Evolutionary conservation across 2,113 vertebrate genomes (phyloP).

Genomic region (Caloenas nicobarica): DNA sequence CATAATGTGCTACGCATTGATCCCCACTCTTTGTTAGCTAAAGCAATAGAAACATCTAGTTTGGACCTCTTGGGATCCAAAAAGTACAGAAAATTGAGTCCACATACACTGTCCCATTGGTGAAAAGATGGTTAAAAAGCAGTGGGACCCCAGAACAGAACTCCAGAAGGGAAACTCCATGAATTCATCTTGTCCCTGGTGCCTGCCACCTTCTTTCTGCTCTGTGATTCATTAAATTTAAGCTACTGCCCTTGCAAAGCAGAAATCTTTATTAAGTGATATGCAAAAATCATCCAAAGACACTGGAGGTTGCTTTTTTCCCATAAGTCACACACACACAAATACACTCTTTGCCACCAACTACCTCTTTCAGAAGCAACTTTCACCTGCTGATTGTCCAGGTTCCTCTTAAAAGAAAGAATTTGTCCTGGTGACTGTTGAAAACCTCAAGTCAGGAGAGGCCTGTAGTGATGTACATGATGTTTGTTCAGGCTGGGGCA

Average conservation of each 20-base stretch:
- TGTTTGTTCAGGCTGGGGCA: background rate
- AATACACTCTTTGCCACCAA: background rate
- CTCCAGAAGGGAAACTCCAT: background rate
- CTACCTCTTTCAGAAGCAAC: background rate
- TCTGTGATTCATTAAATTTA: background rate
- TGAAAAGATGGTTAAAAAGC: background rate
- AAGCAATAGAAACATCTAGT: background rate
- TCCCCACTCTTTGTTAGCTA: background rate
- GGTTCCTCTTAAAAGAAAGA: background rate
- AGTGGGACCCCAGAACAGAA: background rate
- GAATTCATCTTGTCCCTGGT: background rate
- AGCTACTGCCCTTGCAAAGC: background rate
- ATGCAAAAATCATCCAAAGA: background rate
- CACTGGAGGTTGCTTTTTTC: background rate
- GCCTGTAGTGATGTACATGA: background rate
- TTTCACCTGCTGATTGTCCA: background rate
- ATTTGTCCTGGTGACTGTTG: background rate
- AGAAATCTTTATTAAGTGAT: background rate
- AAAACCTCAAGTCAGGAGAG: background rate
- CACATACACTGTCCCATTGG: too few species aligned
- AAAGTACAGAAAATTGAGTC: background rate
- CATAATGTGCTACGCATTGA: background rate
- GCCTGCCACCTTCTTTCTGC: background rate
- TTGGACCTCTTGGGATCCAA: background rate
- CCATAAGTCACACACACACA: background rate